Evolutionary conservation across 2,113 vertebrate species (phyloP).

Genomic region (Pleuronectes platessa): DNA sequence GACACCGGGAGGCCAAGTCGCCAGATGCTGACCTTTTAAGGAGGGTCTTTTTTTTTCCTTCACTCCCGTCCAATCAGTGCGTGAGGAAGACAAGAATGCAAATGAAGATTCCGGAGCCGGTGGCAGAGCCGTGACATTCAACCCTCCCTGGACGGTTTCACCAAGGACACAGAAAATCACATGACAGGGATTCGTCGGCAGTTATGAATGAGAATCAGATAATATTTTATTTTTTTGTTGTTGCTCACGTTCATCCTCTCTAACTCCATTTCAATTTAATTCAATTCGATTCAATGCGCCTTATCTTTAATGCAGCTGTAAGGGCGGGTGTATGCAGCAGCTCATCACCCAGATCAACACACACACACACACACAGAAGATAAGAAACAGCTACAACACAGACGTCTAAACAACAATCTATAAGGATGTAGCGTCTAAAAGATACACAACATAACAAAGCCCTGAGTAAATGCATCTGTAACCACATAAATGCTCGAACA

Average conservation of each 20-base stretch:
- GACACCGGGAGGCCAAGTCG: constrained; percentile 19
- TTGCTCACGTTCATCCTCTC: neutral
- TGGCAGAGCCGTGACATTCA: constrained; percentile 66
- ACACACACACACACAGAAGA: neutral
- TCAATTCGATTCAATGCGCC: neutral
- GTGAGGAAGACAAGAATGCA: constrained; percentile 57
- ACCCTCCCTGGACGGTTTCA: constrained; percentile 42
- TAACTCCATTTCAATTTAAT: neutral
- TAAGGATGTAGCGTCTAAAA: neutral
- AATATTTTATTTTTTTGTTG: constrained; percentile 3
- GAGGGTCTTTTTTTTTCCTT: constrained; percentile 23
- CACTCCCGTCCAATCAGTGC: constrained; percentile 37
- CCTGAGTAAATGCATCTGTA: neutral
- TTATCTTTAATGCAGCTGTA: neutral
- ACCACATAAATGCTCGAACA: too few relatives aligned
- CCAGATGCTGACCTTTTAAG: constrained; percentile 73
- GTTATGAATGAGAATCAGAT: neutral
- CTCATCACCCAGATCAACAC: neutral
- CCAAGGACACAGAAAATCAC: constrained; percentile 41
- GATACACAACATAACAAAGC: neutral
- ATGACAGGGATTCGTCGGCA: constrained; percentile 31
- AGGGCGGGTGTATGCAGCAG: neutral
- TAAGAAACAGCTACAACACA: neutral
- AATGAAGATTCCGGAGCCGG: constrained; percentile 55
- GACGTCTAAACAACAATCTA: neutral